Base-by-base conservation (phyloP, 2,113 vertebrate species). In the Tor tambroides region DNA sequence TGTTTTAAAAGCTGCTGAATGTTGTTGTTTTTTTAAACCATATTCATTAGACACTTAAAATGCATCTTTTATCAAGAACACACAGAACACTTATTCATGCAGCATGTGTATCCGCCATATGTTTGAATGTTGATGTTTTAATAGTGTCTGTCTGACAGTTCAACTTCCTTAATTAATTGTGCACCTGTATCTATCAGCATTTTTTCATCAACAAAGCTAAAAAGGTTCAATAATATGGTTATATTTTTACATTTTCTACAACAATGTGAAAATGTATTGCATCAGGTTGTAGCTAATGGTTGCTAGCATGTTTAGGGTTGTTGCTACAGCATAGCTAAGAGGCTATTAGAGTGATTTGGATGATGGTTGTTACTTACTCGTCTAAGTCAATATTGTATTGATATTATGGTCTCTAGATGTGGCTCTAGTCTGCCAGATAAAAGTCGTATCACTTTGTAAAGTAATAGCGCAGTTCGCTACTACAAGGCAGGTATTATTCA, bases 1-100 rank as follows among this genome's bases (percentile, higher is more conserved):
- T 61, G 54, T 26, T 8, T 61, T n/a, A 15, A 80, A 79, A 80
- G 6, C 54, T 12, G 38, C 78, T 46, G 38, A 30, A 17, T 81
- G 61, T 67, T 63, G n/a, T 30, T 81, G n/a, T 75, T 75, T 75
- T 59, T n/a, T 21, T n/a, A 4, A 61, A 61, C 56, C 76, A 54
- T 32, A 78, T 78, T 46, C 8, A 46, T 67, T 67, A 46, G 14
- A 41, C 1, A 10, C 41, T 46, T 19, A 7, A 81, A 30, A 46
- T 43, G 59, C 38, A 46, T 46, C 15, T 41, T 65, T 67, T 67
- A 30, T 81, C 38, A 67, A 81, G 7, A 81, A 26, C 59, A 46
- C 51, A 32, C 76, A 79, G 26, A 79, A 35, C 21, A 26, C 7
- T 28, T 41, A 81, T 46, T 65, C 1, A 46, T 46, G 35, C 56